A percentile compares a stretch with the other conserved stretches of the same genome.
phyloP scores from a whole-genome alignment of 2,888 invertebrate species.

The Emmelina monodactyla region DNA sequence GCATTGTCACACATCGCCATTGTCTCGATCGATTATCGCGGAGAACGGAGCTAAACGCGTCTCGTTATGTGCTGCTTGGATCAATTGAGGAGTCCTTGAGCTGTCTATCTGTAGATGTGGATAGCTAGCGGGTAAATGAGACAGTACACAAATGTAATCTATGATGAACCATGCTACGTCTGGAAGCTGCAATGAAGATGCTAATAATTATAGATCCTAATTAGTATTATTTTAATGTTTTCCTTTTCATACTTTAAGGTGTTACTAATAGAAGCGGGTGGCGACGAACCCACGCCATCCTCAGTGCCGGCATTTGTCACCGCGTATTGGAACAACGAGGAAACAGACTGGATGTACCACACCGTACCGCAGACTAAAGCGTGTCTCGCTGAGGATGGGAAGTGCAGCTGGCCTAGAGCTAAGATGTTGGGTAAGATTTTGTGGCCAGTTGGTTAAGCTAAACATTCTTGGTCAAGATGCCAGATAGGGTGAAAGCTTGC shows the following conservation, averaged over 20 bases:
- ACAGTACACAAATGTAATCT: too few species aligned
- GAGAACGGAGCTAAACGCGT: constrained; percentile 5
- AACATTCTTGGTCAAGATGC: too few species aligned
- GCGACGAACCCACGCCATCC: constrained; percentile 72
- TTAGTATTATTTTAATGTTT: too few species aligned
- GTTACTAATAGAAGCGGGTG: constrained; percentile 75
- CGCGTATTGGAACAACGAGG: constrained; percentile 66
- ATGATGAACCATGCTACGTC: too few species aligned
- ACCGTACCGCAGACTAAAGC: constrained; percentile 71
- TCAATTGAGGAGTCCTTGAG: too few species aligned
- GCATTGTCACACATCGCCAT: constrained; percentile 28
- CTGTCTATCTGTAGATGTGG: too few species aligned
- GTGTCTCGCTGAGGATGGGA: constrained; percentile 62
- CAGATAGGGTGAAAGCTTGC: too few species aligned
- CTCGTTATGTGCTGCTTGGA: constrained; percentile 5
- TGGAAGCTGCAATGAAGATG: too few species aligned
- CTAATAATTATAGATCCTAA: too few species aligned
- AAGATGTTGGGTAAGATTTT: constrained; percentile 71
- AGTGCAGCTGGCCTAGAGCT: constrained; percentile 74
- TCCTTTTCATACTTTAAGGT: constrained; percentile 55
- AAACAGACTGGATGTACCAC: constrained; percentile 73
- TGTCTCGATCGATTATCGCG: too few species aligned
- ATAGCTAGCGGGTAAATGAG: too few species aligned
- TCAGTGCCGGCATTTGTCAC: constrained; percentile 74
- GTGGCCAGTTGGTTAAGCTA: too few species aligned